A percentile compares a stretch with the other conserved stretches of the same genome.
These are phyloP conservation scores for Pseudanteris insignis DNA, from an alignment of 2,888 invertebrate species.

Conservation along the genomic window DNA sequence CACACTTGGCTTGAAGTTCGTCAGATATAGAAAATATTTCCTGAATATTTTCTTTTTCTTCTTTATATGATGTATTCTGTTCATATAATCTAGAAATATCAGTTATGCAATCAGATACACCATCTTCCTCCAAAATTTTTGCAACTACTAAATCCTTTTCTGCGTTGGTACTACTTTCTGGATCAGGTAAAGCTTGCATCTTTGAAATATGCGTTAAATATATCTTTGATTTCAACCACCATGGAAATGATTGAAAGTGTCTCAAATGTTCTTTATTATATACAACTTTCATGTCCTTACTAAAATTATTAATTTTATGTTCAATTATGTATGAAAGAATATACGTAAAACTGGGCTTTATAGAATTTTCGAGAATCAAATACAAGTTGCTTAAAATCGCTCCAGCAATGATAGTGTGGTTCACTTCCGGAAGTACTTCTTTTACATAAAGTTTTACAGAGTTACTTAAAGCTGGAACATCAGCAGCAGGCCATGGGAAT, in stretches of 20 bases:
- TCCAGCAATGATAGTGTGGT: conserved; percentile 46
- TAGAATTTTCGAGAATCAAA: conserved; percentile 42
- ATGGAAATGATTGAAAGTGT: conserved; percentile 69
- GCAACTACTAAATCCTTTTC: neutral
- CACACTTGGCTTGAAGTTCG: conserved; percentile 3
- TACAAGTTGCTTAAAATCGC: conserved; percentile 54
- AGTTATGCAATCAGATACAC: neutral
- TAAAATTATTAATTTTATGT: conserved; percentile 52
- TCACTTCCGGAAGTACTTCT: conserved; percentile 47
- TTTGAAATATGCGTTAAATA: conserved; percentile 48
- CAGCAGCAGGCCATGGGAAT: conserved; percentile 56
- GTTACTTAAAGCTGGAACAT: conserved; percentile 50
- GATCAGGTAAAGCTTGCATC: conserved; percentile 4
- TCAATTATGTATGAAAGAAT: conserved; percentile 56
- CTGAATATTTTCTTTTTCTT: conserved; percentile 1
- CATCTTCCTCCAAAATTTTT: neutral
- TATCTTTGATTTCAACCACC: conserved; percentile 69
- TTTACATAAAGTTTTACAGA: conserved; percentile 53
- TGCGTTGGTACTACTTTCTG: neutral
- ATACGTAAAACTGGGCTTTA: conserved; percentile 52
- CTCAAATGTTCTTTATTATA: conserved; percentile 70
- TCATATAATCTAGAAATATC: neutral
- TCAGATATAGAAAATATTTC: neutral
- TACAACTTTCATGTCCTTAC: conserved; percentile 65
- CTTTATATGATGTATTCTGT: neutral